A percentile compares a stretch with the other conserved stretches of the same genome.
These are phyloP conservation scores for Agriopis marginaria DNA, from an alignment of 2,888 invertebrate species.

Conservation along the genomic window DNA sequence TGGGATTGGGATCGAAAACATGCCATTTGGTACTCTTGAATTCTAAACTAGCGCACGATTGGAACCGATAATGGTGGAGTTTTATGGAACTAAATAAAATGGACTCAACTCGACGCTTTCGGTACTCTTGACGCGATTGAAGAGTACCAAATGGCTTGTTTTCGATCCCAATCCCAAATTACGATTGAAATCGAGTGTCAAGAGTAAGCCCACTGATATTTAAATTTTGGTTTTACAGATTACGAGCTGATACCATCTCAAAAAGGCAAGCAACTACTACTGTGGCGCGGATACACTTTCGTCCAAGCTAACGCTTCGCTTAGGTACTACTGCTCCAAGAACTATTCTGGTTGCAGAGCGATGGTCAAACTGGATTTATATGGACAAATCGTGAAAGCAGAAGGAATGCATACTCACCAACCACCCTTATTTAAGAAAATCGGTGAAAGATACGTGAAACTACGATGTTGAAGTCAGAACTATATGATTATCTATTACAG, in stretches of 20 bases:
- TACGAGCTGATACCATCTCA: conserved; percentile 9
- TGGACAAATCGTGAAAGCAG: background rate
- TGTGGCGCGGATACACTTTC: conserved; percentile 31
- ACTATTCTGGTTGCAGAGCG: conserved; percentile 28
- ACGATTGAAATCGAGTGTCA: too few species aligned
- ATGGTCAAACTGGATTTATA: background rate
- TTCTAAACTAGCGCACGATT: too few species aligned
- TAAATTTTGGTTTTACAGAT: background rate
- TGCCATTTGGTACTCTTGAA: too few species aligned
- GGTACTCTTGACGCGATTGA: too few species aligned
- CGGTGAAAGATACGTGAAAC: background rate
- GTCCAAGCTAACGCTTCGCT: conserved; percentile 14
- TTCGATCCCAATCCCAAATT: too few species aligned
- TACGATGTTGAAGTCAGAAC: background rate
- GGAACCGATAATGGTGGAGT: too few species aligned
- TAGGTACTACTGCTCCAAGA: conserved; percentile 29
- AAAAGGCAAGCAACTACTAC: conserved; percentile 19
- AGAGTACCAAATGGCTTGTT: too few species aligned
- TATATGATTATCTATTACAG: background rate
- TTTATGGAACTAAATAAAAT: too few species aligned
- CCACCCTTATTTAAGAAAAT: background rate
- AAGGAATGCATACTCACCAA: background rate
- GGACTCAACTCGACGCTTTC: too few species aligned
- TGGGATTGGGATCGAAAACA: too few species aligned
- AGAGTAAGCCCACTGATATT: too few species aligned